Conservation (phyloP, 2,113 vertebrate species). For the Paratilapia polleni region DNA sequence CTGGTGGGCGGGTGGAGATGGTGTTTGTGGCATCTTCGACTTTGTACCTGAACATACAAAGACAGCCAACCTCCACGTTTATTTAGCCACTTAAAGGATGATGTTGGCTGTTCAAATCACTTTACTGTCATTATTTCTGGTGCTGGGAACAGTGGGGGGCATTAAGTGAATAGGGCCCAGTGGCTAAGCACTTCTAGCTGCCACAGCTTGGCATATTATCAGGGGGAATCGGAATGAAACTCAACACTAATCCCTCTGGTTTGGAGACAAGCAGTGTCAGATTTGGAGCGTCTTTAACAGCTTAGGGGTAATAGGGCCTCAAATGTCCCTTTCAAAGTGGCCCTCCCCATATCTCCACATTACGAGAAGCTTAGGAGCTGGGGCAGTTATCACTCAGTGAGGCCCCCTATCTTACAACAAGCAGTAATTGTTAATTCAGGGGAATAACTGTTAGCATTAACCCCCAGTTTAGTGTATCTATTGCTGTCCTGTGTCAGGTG, state of each 20-base stretch:
- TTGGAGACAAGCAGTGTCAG: conserved; percentile 68
- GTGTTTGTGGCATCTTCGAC: conserved; percentile 9
- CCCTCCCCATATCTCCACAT: conserved; percentile 58
- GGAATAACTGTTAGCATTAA: conserved; percentile 52
- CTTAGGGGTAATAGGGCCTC: conserved; percentile 72
- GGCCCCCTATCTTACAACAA: conserved; percentile 50
- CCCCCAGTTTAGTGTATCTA: conserved; percentile 29
- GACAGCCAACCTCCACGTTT: conserved; percentile 13
- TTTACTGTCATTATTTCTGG: conserved; percentile 29
- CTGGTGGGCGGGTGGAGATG: background rate
- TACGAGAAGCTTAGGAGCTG: conserved; percentile 63
- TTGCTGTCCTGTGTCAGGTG: conserved; percentile 35
- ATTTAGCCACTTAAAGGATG: conserved; percentile 24
- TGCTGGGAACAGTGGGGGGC: background rate
- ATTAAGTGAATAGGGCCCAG: conserved; percentile 42
- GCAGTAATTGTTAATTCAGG: conserved; percentile 59
- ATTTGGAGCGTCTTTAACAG: conserved; percentile 69
- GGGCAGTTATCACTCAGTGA: conserved; percentile 62
- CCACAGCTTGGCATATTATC: conserved; percentile 64
- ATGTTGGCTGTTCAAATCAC: conserved; percentile 11
- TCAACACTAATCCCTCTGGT: conserved; percentile 72
- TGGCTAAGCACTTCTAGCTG: conserved; percentile 52
- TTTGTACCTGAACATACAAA: conserved; percentile 18
- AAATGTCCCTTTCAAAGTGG: conserved; percentile 66
- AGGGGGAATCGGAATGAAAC: conserved; percentile 65